A percentile compares a stretch with the other conserved stretches of the same genome.
Evolutionary conservation across 2,888 invertebrate genomes (phyloP).

Genomic region (Epinotia bilunana): DNA sequence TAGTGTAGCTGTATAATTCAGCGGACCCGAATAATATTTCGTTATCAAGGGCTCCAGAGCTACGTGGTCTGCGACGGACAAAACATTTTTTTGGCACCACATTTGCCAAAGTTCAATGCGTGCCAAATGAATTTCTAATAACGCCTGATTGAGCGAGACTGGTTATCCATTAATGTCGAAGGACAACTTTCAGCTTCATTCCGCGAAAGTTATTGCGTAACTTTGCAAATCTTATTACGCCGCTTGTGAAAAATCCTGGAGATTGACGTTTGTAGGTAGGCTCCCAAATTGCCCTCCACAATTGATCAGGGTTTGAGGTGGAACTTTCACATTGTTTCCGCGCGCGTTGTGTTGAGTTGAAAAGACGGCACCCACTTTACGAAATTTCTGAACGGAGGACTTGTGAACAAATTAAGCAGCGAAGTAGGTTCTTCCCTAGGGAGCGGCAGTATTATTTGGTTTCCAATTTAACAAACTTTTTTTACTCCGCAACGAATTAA

Average conservation of each 20-base stretch:
- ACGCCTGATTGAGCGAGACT: conserved; percentile 28
- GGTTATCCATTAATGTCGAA: conserved; percentile 14
- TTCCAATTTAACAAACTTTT: conserved; percentile 63
- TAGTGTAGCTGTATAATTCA: conserved; percentile 49
- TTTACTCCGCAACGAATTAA: conserved; percentile 67
- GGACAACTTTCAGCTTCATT: conserved; percentile 30
- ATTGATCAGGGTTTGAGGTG: conserved; percentile 48
- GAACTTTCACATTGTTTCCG: conserved; percentile 57
- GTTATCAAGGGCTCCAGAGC: conserved; percentile 37
- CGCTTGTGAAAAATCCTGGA: conserved; percentile 35
- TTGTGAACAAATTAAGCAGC: conserved; percentile 68
- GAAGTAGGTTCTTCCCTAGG: conserved; percentile 59
- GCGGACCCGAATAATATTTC: conserved; percentile 39
- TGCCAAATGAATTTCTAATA: conserved; percentile 51
- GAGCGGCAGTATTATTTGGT: conserved; percentile 63
- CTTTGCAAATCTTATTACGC: conserved; percentile 51
- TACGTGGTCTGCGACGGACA: conserved; percentile 40
- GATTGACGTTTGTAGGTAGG: conserved; percentile 44
- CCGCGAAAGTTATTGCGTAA: conserved; percentile 51
- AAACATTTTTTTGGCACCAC: conserved; percentile 47
- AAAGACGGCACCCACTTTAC: conserved; percentile 59
- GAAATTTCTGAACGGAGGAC: conserved; percentile 67
- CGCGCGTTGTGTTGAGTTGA: conserved; percentile 60
- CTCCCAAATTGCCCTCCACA: conserved; percentile 47
- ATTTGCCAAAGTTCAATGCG: conserved; percentile 35